Conservation (phyloP, 2,797 vertebrate genomes). For the Ptychadena robeensis region DNA sequence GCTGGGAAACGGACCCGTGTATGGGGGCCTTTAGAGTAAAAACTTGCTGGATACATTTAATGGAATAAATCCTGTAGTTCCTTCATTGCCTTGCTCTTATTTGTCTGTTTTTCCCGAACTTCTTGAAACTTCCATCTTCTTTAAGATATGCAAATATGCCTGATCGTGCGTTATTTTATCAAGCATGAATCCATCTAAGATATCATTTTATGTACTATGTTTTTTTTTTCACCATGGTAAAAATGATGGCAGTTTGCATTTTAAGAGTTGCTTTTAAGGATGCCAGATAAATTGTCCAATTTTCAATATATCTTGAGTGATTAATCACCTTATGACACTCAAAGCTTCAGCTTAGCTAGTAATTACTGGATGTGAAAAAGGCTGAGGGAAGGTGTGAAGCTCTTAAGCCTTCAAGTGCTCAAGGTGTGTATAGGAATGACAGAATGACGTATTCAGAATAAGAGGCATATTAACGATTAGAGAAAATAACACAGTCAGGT, state of each 20-base stretch:
- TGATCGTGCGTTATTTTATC: too few species aligned
- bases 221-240: neutral
- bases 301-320: neutral
- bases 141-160: too few species aligned
- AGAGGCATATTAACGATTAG: neutral
- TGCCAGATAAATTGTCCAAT: neutral
- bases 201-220: neutral
- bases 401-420: neutral
- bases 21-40: too few species aligned
- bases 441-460: neutral
- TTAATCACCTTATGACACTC: neutral
- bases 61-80: too few species aligned
- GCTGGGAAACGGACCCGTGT: too few species aligned
- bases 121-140: too few species aligned
- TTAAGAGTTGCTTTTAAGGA: neutral
- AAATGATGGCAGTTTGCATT: neutral
- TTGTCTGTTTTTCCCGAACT: too few species aligned
- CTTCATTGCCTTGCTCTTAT: too few species aligned
- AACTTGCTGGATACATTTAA: too few species aligned
- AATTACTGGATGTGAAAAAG: neutral
- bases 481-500: neutral
- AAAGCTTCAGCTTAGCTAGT: neutral
- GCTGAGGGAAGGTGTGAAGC: neutral
- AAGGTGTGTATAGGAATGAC: neutral
- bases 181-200: neutral